phyloP scores from a whole-genome alignment of 2,113 vertebrate genomes.

The Ochotona princeps region DNA sequence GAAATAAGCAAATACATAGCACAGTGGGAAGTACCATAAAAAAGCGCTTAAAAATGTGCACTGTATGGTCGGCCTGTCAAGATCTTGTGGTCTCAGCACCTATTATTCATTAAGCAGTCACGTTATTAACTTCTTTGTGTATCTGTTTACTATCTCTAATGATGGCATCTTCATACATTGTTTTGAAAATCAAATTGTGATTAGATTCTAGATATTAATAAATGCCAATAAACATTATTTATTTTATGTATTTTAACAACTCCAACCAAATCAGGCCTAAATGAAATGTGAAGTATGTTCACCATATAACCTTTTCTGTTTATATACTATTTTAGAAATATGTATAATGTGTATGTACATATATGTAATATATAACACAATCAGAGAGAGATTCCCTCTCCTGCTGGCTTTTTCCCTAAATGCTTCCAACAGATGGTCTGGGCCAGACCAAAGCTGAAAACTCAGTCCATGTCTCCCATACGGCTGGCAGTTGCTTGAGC shows the following conservation, averaged over 20 bases:
- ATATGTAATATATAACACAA: too few relatives aligned
- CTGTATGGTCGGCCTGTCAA: neutral
- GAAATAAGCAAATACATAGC: neutral
- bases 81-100: neutral
- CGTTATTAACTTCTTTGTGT: neutral
- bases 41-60: accelerated
- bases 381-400: too few relatives aligned
- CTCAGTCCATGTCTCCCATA: too few relatives aligned
- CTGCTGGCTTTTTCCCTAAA: too few relatives aligned
- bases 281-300: neutral
- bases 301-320: neutral
- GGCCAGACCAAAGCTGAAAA: too few relatives aligned
- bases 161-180: neutral
- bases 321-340: neutral
- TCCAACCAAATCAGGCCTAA: neutral
- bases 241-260: neutral
- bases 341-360: too few relatives aligned
- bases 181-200: constrained; percentile 16
- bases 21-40: neutral
- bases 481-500: too few relatives aligned
- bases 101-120: neutral
- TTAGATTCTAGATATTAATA: neutral
- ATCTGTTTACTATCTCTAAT: neutral
- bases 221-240: too few relatives aligned
- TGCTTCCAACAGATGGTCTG: too few relatives aligned